Base-by-base conservation (phyloP, 2,113 vertebrate species). In the Australoheros scitulus region DNA sequence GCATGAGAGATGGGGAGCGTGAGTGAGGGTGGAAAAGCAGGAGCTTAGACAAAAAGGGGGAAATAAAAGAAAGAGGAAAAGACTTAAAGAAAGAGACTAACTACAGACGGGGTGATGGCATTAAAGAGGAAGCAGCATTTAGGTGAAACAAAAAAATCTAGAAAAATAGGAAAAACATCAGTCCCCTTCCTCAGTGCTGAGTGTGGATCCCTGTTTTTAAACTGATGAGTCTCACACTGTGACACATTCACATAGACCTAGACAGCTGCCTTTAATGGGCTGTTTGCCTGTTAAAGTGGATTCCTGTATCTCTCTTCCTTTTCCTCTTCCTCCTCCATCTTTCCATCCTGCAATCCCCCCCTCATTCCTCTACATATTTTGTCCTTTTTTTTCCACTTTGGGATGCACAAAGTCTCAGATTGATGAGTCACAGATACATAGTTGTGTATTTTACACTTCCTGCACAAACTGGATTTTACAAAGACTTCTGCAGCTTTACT, bases 391-490 rank as follows among this genome's bases (percentile, higher is more conserved):
- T 77, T 80, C 55, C 61, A 82, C 81, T 75, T 43, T 61, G 55
- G 78, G 57, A 80, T 79, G 26, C 26, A 36, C 59, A 77, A 83
- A 81, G 68, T 80, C 83, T 86, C 88, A 81, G 68, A 85, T 57
- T 88, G 90, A 91, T 92, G 92, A 92, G 74, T 94, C 88, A 89
- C 63, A 77, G 60, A 82, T 87, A 79, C 84, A 64, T 81, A 84
- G 88, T 83, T 89, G 58, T 72, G 36, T 80, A 81, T 43, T 86
- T 81, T 75, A 50, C 59, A 58, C 88, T 78, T 84, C 88, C 64
- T 81, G 58, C 78, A 55, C 3, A 82, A 89, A 89, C 60, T n/a
- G 63, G 36, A 56, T 88, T 82, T 89, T 87, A 85, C 87, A 3
- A 76, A 77, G 60, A 88, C 79, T 85, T 84, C 61, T 80, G 65